Evolutionary conservation across 2,113 vertebrate species (phyloP), one percentile per base, ranked within the genome.

Genomic region (Sylvilagus bachmani): DNA sequence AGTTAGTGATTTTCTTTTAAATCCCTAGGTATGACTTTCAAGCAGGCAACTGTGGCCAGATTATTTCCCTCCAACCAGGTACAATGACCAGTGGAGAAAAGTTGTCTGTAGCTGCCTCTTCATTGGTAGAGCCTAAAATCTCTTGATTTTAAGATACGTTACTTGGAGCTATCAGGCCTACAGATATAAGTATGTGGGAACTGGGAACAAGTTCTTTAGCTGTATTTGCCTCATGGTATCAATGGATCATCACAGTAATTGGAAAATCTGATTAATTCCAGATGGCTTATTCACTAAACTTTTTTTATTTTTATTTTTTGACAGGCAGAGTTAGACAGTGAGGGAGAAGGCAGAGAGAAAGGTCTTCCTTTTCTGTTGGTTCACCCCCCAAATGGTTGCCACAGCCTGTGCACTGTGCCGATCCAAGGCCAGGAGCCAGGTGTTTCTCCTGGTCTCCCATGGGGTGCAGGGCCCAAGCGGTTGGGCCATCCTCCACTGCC

Each of bases 191-290:
- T 44, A 44, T 44, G 44, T 44, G 44, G 44, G 44, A 7, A 6
- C 44, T 44, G 44, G 44, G 44, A 44, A 44, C 36, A 51, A 91
- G 25, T 89, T 33, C 31, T 87, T 83, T 93, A 89, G 61, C 27
- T 90, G 6, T 44, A 36, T 91, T 96, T 85, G 38, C 38, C 38
- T 90, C 49, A 83, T 24, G 6, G 33, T 66, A 29, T 19, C 61
- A 91, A 70, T 93, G 38, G 61, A 75, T 96, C 8, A 74, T 86
- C 86, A 92, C 19, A 89, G 80, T 62, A 93, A 67, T 13, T 61
- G 70, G 55, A 89, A 95, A 95, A 77, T 10, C 36, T 82, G 78
- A 78, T n/a, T 91, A 31, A 93, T 64, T 90, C 24, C 84, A 96
- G 96, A 84, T 80, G 53, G 22, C 49, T 94, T 91, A 73, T 12